Base-by-base conservation (phyloP, 2,888 invertebrate genomes). In the Andrena hattorfiana region DNA sequence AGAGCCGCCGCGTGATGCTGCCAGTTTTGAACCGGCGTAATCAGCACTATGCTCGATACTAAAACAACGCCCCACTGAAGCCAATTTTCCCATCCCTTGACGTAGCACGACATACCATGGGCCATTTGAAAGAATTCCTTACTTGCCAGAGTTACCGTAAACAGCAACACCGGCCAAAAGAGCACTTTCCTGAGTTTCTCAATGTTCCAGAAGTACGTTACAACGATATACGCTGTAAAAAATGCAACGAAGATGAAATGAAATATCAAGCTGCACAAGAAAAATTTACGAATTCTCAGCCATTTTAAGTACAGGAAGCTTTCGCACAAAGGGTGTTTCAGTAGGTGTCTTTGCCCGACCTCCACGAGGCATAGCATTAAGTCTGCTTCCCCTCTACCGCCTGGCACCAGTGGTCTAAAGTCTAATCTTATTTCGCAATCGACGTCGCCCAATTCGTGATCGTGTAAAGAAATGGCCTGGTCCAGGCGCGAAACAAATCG, bases 221-320 rank as follows among this genome's bases (percentile, higher is more conserved):
- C 96, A 13, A 96, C 94, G 68, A 97, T 96, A 88, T 97, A 97
- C 20, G 96, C 93, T 5, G 97, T 97, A 91, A 97, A 97, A 63
- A 97, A 94, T 0, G 96, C 94, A 13, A 97, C 97, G 89, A 97
- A 97, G 35, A 97, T 92, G 0, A 96, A 95, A 90, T 98, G 97
- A 90, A 97, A 97, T 70, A 97, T 95, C 42, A 98, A 95, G 90
- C 97, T 97, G 89, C 97, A 95, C 0, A 97, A 94, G 89, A 98
- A 98, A 91, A 97, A 97, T 92, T 97, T 97, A 69, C 98, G 94
- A 86, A 98, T 97, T 87, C 96, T 95, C 72, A 96, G 95, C 98
- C 98, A 98, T 94, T 98, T 98, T 26, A 98, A 94, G 89, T 97
- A 97, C 0, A 98, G 95, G 92, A 98, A 98, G 2, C 97, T 97